A percentile compares a stretch with the other conserved stretches of the same genome.
phyloP scores from a whole-genome alignment of 2,888 invertebrate species.

The Congeria kusceri region DNA sequence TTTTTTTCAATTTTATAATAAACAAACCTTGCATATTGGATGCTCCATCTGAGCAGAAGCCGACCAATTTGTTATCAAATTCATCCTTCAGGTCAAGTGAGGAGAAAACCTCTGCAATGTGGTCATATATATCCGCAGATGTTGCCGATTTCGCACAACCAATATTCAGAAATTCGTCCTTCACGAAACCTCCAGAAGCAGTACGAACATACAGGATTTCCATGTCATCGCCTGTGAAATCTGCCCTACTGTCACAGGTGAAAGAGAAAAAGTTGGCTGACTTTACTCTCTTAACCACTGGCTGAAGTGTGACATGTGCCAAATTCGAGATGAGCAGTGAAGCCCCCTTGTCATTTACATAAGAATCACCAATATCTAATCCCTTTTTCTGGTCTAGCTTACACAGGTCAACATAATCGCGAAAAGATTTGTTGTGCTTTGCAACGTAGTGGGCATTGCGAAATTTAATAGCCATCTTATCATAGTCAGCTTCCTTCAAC shows the following conservation, averaged over 20 bases:
- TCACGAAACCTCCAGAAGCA: conserved; percentile 12
- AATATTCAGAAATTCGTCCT: conserved; percentile 26
- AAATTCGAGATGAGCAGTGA: conserved; percentile 12
- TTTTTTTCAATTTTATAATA: too few species aligned
- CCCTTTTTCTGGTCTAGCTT: conserved; percentile 16
- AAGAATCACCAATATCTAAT: conserved; percentile 19
- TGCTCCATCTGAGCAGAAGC: conserved; percentile 5
- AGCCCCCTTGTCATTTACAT: conserved; percentile 25
- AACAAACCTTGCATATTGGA: conserved; percentile 5
- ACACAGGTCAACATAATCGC: background rate
- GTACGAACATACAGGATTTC: conserved; percentile 26
- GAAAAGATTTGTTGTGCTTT: background rate
- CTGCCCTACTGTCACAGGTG: conserved; percentile 27
- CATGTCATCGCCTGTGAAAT: conserved; percentile 25
- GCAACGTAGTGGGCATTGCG: conserved; percentile 8
- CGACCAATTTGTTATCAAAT: background rate
- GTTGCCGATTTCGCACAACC: conserved; percentile 20
- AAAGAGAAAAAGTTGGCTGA: conserved; percentile 20
- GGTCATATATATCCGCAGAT: conserved; percentile 16
- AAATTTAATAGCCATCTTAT: background rate
- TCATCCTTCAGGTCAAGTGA: background rate
- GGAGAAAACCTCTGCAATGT: conserved; percentile 12
- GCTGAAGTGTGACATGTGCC: conserved; percentile 14
- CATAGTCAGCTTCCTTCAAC: background rate
- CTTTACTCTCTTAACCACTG: conserved; percentile 10